Percentiles rank a stretch among this genome's conserved stretches.
Conservation (phyloP, 2,113 vertebrate genomes). For the Vulpes ferrilata region DNA sequence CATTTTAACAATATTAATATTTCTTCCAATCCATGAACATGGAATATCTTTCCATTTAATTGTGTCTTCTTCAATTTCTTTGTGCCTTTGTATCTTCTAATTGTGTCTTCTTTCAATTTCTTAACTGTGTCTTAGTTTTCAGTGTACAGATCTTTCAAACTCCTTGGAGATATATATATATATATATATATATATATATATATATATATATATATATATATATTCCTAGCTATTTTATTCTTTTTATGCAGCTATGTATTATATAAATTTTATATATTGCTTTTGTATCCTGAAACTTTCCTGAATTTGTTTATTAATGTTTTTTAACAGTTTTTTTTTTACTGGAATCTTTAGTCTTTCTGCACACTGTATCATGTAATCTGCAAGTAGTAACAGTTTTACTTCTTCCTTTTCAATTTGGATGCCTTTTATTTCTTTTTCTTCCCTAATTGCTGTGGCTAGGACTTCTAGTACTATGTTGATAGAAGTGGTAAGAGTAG, state of each 20-base stretch:
- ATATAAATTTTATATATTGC: neutral
- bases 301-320: neutral
- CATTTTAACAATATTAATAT: neutral
- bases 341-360: neutral
- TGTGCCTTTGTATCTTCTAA: neutral
- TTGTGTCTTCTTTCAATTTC: neutral
- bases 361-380: neutral
- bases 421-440: neutral
- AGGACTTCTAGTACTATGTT: neutral
- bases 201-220: neutral
- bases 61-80: neutral
- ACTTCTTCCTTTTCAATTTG: neutral
- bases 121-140: neutral
- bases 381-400: neutral
- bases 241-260: neutral
- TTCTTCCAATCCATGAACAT: neutral
- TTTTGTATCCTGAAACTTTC: neutral
- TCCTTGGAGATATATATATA: neutral
- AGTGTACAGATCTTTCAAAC: neutral
- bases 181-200: neutral
- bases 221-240: neutral
- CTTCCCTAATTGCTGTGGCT: neutral
- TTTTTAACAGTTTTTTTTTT: neutral
- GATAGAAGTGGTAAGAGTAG: neutral
- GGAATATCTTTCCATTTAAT: neutral